phyloP scores from a whole-genome alignment of 2,113 vertebrate genomes.

The Oncorhynchus tshawytscha region DNA sequence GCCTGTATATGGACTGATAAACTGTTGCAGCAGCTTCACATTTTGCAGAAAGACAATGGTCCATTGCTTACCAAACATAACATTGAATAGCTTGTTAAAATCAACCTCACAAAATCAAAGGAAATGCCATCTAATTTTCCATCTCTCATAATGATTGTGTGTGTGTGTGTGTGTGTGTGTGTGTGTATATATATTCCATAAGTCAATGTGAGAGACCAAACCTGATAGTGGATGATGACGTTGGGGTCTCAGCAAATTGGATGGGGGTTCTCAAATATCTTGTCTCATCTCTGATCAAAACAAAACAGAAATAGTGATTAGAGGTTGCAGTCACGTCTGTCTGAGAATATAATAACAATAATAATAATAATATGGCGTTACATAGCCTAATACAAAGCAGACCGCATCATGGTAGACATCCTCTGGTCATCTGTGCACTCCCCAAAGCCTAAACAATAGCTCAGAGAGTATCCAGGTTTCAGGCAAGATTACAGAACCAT shows the following conservation, averaged over 20 bases:
- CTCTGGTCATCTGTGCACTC: too few species aligned
- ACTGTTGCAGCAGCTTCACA: constrained; percentile 85
- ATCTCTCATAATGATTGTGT: neutral
- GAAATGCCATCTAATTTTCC: neutral
- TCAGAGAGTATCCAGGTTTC: too few species aligned
- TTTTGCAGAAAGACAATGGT: constrained; percentile 69
- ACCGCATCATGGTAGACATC: too few species aligned
- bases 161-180: neutral
- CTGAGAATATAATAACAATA: neutral
- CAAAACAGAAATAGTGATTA: neutral
- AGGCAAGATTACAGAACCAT: neutral
- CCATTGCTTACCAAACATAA: neutral
- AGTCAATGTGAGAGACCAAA: constrained; percentile 43
- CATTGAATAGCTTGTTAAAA: neutral
- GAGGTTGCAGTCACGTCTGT: too few species aligned
- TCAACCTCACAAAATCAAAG: neutral
- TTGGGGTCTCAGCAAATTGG: constrained; percentile 84
- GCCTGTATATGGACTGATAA: constrained; percentile 80
- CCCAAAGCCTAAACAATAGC: too few species aligned
- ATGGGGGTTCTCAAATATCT: constrained; percentile 83
- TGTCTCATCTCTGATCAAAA: constrained; percentile 67
- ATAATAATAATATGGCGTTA: neutral
- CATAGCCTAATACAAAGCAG: too few species aligned
- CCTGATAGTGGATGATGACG: constrained; percentile 78
- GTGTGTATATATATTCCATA: too few species aligned